These are phyloP conservation scores for Altica lythri DNA, from an alignment of 2,888 invertebrate genomes.

Conservation along the genomic window DNA sequence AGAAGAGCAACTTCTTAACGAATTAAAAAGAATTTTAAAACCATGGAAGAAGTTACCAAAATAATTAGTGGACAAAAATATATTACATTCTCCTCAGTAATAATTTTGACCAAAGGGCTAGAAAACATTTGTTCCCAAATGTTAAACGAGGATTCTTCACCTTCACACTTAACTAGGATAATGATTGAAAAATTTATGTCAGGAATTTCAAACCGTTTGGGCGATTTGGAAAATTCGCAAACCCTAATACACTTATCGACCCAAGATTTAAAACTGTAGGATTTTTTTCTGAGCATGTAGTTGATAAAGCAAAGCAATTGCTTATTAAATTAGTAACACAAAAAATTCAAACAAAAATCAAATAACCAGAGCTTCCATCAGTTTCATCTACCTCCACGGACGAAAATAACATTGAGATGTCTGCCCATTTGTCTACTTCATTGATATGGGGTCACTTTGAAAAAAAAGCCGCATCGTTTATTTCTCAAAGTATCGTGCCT, in stretches of 20 bases:
- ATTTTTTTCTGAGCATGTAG: constrained; percentile 13
- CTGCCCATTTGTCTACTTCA: background rate
- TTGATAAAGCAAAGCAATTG: constrained; percentile 11
- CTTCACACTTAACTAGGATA: too few species aligned
- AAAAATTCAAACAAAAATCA: background rate
- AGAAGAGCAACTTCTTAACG: constrained; percentile 35
- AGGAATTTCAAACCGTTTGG: constrained; percentile 12
- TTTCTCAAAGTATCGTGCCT: constrained; percentile 8
- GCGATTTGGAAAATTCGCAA: constrained; percentile 16
- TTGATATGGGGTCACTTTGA: constrained; percentile 16
- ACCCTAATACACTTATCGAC: constrained; percentile 9
- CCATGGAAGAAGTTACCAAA: constrained; percentile 38
- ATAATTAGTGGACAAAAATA: constrained; percentile 35
- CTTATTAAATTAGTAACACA: background rate
- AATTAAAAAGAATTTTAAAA: constrained; percentile 34
- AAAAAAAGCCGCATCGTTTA: constrained; percentile 5
- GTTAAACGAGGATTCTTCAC: too few species aligned
- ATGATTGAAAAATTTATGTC: constrained; percentile 13
- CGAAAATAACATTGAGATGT: too few species aligned
- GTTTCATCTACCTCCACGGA: background rate
- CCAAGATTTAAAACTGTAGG: constrained; percentile 23
- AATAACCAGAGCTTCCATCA: background rate
- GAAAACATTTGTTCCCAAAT: too few species aligned
- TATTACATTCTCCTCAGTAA: constrained; percentile 34
- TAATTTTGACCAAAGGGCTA: constrained; percentile 36